Conservation (phyloP, 2,113 vertebrate species). For the Crypturellus undulatus region DNA sequence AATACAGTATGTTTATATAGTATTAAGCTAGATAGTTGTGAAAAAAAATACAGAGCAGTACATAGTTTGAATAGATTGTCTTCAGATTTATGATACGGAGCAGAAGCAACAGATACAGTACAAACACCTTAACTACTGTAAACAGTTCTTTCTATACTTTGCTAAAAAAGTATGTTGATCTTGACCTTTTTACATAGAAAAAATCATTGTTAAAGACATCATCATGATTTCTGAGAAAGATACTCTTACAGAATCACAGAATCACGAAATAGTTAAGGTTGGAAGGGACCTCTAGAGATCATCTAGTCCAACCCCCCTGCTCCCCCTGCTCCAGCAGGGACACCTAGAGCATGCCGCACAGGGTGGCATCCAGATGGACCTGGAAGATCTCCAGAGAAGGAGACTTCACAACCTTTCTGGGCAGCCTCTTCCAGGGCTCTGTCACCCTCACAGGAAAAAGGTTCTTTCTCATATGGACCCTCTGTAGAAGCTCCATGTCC, state of each 20-base stretch:
- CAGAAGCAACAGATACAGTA: neutral
- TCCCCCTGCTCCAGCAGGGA: too few species aligned
- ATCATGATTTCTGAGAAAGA: neutral
- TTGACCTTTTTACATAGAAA: neutral
- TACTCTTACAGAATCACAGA: neutral
- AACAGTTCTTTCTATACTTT: neutral
- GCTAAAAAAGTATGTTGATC: neutral
- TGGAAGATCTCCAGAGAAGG: too few species aligned
- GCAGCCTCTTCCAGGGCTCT: too few species aligned
- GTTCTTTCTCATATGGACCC: too few species aligned
- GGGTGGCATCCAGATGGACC: too few species aligned
- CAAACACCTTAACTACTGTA: neutral
- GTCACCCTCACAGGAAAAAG: too few species aligned
- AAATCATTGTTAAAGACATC: neutral
- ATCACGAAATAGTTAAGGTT: too few species aligned
- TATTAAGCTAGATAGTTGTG: neutral
- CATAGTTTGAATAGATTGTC: neutral
- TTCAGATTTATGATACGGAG: neutral
- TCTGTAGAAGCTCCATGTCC: too few species aligned
- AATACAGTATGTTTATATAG: neutral
- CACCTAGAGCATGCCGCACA: too few species aligned
- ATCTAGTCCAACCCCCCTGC: too few species aligned
- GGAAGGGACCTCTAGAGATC: too few species aligned
- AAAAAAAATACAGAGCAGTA: neutral
- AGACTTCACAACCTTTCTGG: too few species aligned